A percentile compares a stretch with the other conserved stretches of the same genome.
Evolutionary conservation across 2,113 vertebrate genomes (phyloP).

Genomic region (Tretioscincus oriximinensis): DNA sequence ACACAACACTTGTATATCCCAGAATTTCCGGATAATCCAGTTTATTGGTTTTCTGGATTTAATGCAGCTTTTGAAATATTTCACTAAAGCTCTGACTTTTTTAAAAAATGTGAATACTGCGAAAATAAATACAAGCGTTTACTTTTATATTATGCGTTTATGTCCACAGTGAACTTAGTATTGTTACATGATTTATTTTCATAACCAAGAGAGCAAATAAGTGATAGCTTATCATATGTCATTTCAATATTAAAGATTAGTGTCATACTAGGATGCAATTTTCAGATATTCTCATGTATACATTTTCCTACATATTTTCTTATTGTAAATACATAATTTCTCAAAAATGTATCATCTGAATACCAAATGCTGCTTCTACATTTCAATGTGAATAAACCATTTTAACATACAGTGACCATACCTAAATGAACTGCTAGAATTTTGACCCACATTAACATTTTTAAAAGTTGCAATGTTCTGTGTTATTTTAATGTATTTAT

Average conservation of each 20-base stretch:
- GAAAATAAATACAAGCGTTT: neutral
- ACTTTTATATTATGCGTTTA: neutral
- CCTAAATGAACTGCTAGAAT: neutral
- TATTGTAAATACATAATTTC: neutral
- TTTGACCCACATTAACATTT: neutral
- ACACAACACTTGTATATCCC: too few species aligned
- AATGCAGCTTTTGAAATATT: neutral
- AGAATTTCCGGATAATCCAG: too few species aligned
- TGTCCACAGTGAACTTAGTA: neutral
- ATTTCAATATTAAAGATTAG: conserved; percentile 2
- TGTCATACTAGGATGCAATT: neutral
- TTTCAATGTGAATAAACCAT: neutral
- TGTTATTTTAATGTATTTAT: neutral
- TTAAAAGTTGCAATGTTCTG: neutral
- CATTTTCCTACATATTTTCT: conserved; percentile 5
- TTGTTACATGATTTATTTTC: neutral
- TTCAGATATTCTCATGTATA: neutral
- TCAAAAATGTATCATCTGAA: neutral
- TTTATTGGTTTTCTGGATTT: too few species aligned
- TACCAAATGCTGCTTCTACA: neutral
- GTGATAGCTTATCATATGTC: neutral
- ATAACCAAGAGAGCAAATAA: conserved; percentile 14
- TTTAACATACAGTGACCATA: neutral
- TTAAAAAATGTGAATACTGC: neutral
- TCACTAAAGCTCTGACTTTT: neutral